Conservation (phyloP, 2,797 vertebrate species). For the Gila robusta region DNA sequence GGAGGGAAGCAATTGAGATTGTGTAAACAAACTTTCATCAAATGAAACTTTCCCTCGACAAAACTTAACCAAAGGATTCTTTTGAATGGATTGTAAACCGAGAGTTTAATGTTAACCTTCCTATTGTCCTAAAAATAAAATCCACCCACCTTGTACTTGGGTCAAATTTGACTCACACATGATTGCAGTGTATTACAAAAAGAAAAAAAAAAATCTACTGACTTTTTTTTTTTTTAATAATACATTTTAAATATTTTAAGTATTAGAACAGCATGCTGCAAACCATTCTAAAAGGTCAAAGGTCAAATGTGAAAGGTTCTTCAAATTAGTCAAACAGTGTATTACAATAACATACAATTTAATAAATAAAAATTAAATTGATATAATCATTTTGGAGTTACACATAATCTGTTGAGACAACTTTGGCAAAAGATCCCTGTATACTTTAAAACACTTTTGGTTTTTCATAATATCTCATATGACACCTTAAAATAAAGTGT, state of each 20-base stretch:
- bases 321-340: neutral
- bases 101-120: neutral
- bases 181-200: neutral
- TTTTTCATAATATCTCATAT: neutral
- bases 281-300: neutral
- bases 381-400: neutral
- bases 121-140: neutral
- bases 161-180: neutral
- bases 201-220: neutral
- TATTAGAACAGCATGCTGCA: neutral
- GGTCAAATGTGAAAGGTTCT: neutral
- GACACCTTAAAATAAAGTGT: too few species aligned
- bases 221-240: neutral
- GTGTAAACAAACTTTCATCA: conserved; percentile 39
- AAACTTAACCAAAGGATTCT: conserved; percentile 12
- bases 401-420: neutral
- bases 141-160: neutral
- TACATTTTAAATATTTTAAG: neutral
- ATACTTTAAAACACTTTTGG: neutral
- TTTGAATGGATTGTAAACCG: neutral
- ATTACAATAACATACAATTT: neutral
- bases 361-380: neutral
- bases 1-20: conserved; percentile 41
- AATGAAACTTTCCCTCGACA: conserved; percentile 12
- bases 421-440: neutral